phyloP scores from a whole-genome alignment of 2,888 invertebrate species.

The Clunio marinus region DNA sequence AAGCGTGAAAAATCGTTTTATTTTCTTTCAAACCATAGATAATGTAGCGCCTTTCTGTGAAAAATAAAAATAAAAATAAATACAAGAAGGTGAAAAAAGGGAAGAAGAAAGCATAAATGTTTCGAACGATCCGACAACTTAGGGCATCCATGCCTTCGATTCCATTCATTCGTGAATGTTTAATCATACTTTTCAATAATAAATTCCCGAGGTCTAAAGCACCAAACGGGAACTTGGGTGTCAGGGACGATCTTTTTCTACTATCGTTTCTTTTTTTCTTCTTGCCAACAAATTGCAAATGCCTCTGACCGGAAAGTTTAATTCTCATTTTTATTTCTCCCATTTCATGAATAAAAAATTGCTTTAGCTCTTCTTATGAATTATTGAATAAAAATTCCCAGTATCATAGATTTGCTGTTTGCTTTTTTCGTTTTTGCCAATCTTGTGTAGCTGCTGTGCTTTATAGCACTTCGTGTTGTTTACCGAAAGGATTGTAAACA shows the following conservation, averaged over 20 bases:
- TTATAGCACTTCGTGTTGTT: slow-evolving; percentile 3
- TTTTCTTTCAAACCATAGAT: neutral
- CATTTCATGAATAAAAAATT: neutral
- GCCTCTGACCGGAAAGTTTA: neutral
- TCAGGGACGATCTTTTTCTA: neutral
- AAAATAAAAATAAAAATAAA: too few relatives aligned
- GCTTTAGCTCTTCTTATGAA: slow-evolving; percentile 15
- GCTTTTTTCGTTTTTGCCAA: neutral
- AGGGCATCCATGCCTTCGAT: too few relatives aligned
- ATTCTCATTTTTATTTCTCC: neutral
- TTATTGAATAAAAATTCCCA: slow-evolving; percentile 23
- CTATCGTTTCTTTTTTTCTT: too few relatives aligned
- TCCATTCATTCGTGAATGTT: too few relatives aligned
- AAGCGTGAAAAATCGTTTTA: slow-evolving; percentile 31
- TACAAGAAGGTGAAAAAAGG: too few relatives aligned
- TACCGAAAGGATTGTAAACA: neutral
- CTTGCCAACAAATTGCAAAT: neutral
- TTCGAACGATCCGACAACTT: neutral
- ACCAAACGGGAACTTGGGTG: neutral
- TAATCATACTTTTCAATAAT: neutral
- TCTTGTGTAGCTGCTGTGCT: neutral
- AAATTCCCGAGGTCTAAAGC: neutral
- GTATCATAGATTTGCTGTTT: too few relatives aligned
- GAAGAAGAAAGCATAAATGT: neutral
- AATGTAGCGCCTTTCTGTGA: neutral